Conservation (phyloP, 1,140 invertebrate species). For the Cydia pomonella region DNA sequence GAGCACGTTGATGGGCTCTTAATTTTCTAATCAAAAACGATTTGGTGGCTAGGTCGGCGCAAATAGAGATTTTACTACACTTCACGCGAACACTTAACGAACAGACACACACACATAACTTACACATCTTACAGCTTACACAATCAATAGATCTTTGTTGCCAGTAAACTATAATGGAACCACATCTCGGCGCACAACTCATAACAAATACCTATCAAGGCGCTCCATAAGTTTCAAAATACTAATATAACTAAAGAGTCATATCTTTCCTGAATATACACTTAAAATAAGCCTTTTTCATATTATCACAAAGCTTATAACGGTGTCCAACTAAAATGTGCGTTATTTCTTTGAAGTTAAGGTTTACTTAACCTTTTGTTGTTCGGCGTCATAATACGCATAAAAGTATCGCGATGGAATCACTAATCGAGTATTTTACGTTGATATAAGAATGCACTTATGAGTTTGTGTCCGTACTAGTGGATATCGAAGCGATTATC, state of each 20-base stretch:
- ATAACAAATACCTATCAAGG: background rate
- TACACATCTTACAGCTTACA: too few species aligned
- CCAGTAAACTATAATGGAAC: slow-evolving; percentile 2
- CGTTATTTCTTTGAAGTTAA: too few species aligned
- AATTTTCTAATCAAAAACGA: too few species aligned
- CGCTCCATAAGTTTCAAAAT: background rate
- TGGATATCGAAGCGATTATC: too few species aligned
- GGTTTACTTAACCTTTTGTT: background rate
- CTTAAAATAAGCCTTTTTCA: slow-evolving; percentile 1
- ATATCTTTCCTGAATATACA: background rate
- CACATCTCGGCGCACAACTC: background rate
- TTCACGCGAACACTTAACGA: too few species aligned
- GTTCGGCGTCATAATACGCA: background rate
- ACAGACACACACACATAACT: too few species aligned
- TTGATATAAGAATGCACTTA: slow-evolving; percentile 9
- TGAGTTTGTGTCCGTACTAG: background rate
- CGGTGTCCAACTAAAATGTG: background rate
- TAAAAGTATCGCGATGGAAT: slow-evolving; percentile 16
- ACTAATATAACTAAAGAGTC: background rate
- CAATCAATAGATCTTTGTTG: too few species aligned
- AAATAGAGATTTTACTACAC: too few species aligned
- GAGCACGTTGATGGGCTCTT: too few species aligned
- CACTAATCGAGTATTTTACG: background rate
- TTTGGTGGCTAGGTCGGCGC: too few species aligned
- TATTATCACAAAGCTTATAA: background rate